phyloP scores from a whole-genome alignment of 2,797 vertebrate species.

The Parotocinclus haroldoi region DNA sequence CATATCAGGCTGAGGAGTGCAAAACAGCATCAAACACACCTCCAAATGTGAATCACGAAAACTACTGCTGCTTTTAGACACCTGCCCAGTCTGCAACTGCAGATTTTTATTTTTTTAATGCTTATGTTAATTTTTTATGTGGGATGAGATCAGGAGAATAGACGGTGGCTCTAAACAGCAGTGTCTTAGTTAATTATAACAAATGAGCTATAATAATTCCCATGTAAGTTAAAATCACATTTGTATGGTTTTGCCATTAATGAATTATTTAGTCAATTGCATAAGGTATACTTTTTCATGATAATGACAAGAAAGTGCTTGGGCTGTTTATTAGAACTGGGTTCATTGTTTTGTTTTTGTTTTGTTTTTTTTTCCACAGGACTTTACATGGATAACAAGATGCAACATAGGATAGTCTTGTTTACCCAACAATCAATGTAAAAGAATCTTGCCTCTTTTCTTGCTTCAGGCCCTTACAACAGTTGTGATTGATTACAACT shows the following conservation, averaged over 20 bases:
- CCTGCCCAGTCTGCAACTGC: constrained; percentile 56
- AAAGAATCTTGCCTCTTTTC: no score
- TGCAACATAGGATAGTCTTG: constrained; percentile 2
- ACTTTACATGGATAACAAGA: neutral
- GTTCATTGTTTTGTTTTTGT: no score
- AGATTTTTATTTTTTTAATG: constrained; percentile 39
- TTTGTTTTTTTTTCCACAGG: no score
- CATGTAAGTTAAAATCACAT: constrained; percentile 35
- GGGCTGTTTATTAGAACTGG: no score
- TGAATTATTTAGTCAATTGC: constrained; percentile 12
- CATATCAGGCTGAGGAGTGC: constrained; percentile 26
- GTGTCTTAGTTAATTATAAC: constrained; percentile 51
- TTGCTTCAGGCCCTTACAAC: constrained; percentile 4
- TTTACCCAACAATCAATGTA: constrained; percentile 6
- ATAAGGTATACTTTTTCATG: constrained; percentile 10
- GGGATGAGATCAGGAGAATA: constrained; percentile 49
- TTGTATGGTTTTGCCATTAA: constrained; percentile 21
- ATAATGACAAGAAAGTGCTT: constrained; percentile 1
- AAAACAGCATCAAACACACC: constrained; percentile 34
- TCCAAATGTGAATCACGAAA: constrained; percentile 36
- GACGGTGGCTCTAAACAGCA: constrained; percentile 21
- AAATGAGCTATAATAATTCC: constrained; percentile 35
- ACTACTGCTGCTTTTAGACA: constrained; percentile 47
- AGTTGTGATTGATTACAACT: constrained; percentile 17
- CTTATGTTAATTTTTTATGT: constrained; percentile 62